Evolutionary conservation across 64 coral and sea anemone genomes (phyloP).

Genomic region (Catalaphyllia jardinei): DNA sequence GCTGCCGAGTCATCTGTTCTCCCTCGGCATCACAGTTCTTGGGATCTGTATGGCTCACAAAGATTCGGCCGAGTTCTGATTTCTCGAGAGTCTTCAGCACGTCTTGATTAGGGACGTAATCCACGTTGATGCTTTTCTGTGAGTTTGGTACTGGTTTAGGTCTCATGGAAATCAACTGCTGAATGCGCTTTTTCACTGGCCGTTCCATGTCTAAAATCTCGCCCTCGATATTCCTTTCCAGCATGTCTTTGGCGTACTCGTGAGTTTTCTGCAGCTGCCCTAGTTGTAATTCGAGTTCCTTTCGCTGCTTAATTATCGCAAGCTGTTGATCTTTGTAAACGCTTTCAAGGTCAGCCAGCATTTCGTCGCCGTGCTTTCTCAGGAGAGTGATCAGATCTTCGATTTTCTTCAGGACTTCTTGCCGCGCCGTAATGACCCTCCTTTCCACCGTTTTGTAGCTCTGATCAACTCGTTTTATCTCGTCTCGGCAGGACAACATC

Average conservation of each 20-base stretch:
- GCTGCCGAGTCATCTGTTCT: slow-evolving; percentile 22
- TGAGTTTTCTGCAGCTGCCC: slow-evolving; percentile 71
- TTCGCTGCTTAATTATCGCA: slow-evolving; percentile 54
- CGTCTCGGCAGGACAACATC: slow-evolving; percentile 22
- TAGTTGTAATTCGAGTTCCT: slow-evolving; percentile 59
- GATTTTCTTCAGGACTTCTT: slow-evolving; percentile 47
- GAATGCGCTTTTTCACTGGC: slow-evolving; percentile 48
- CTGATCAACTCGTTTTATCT: slow-evolving; percentile 26
- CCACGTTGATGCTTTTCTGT: slow-evolving; percentile 55
- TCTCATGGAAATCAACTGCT: slow-evolving; percentile 45
- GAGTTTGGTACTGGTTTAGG: slow-evolving; percentile 15
- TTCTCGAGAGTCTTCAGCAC: slow-evolving; percentile 38
- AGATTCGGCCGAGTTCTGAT: slow-evolving; percentile 64
- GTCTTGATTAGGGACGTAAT: slow-evolving; percentile 62
- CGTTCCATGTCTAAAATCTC: slow-evolving; percentile 74
- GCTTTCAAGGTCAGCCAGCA: slow-evolving; percentile 54
- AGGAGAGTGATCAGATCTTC: slow-evolving; percentile 22
- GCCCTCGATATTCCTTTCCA: slow-evolving; percentile 63
- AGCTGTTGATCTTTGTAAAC: slow-evolving; percentile 74
- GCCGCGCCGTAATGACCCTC: slow-evolving; percentile 43
- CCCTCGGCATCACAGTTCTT: slow-evolving; percentile 27
- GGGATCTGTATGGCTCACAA: slow-evolving; percentile 70
- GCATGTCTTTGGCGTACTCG: slow-evolving; percentile 57
- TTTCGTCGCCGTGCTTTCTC: slow-evolving; percentile 64
- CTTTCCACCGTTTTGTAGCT: slow-evolving; percentile 55